These are phyloP conservation scores for Synanthedon formicaeformis DNA, from an alignment of 2,888 invertebrate species.

Conservation along the genomic window DNA sequence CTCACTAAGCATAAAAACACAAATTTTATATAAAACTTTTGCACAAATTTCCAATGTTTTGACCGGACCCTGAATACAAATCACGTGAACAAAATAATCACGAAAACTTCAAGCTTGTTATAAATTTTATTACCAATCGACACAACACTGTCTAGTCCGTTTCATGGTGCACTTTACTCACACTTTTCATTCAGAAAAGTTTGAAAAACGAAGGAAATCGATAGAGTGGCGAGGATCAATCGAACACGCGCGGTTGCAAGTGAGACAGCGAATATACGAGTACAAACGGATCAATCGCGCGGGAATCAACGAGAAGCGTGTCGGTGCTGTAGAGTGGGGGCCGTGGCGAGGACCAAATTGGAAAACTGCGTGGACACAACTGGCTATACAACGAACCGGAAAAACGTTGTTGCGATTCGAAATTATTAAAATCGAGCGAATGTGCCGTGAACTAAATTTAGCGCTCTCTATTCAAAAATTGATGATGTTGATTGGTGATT, in stretches of 20 bases:
- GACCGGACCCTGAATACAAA: too few species aligned
- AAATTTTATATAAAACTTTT: too few species aligned
- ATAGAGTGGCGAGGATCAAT: slow-evolving; percentile 24
- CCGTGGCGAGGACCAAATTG: slow-evolving; percentile 14
- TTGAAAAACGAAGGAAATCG: slow-evolving; percentile 23
- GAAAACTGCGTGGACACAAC: slow-evolving; percentile 49
- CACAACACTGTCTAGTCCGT: slow-evolving; percentile 1
- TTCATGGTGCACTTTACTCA: slow-evolving; percentile 21
- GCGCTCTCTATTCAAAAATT: too few species aligned
- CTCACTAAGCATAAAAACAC: too few species aligned
- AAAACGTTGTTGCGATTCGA: too few species aligned
- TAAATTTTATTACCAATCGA: not conserved
- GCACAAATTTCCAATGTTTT: too few species aligned
- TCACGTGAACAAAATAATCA: too few species aligned
- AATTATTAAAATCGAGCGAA: too few species aligned
- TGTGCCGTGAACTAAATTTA: too few species aligned
- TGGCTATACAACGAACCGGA: not conserved
- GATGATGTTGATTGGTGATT: too few species aligned
- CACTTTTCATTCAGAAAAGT: slow-evolving; percentile 65
- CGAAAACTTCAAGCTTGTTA: too few species aligned
- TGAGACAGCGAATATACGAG: slow-evolving; percentile 32
- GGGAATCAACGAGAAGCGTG: slow-evolving; percentile 26
- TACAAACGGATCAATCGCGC: slow-evolving; percentile 34
- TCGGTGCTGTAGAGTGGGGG: slow-evolving; percentile 42
- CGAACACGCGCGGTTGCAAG: slow-evolving; percentile 44